Evolutionary conservation across 2,888 invertebrate species (phyloP), one percentile per base, ranked within the genome.

Genomic region (Loripinus fragilis): DNA sequence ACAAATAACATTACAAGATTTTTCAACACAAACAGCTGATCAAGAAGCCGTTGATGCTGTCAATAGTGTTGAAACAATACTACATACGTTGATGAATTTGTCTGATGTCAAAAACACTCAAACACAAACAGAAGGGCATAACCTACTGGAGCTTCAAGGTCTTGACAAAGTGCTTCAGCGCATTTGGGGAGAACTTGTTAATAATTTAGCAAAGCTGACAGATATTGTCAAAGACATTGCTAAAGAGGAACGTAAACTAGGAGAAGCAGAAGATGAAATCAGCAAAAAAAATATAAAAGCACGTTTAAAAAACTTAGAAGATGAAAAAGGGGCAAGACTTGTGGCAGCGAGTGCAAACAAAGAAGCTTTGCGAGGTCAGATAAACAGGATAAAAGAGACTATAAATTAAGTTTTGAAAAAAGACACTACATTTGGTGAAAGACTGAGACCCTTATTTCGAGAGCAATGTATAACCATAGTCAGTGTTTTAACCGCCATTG

Each of bases 1-100:
- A 71, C 74, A 30, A 66, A 74, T 52, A 67, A 74, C 67, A n/a
- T n/a, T n/a, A n/a, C n/a, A n/a, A n/a, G n/a, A n/a, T n/a, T n/a
- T n/a, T n/a, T n/a, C n/a, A n/a, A 66, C 74, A 67, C 28, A 60
- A 66, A 74, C 70, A 78, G 78, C 70, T 70, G 52, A 67, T 25
- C 60, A 74, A 74, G 60, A 68, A 33, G 71, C 72, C 67, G 68
- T 64, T 12, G 50, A 50, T 20, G n/a, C 50, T n/a, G 50, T n/a
- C 12, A 50, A 50, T 50, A n/a, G n/a, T n/a, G n/a, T 50, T 50
- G 50, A n/a, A 50, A 20, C 42, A 42, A 8, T 42, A 15, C 15
- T 42, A 50, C 50, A 50, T 50, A 12, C n/a, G 17, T 50, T 50
- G 5, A 7, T 50, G 50, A n/a, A 50, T 7, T 20, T 50, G 23